These are phyloP conservation scores for Diarsia brunnea DNA, from an alignment of 2,888 invertebrate genomes.

Conservation along the genomic window DNA sequence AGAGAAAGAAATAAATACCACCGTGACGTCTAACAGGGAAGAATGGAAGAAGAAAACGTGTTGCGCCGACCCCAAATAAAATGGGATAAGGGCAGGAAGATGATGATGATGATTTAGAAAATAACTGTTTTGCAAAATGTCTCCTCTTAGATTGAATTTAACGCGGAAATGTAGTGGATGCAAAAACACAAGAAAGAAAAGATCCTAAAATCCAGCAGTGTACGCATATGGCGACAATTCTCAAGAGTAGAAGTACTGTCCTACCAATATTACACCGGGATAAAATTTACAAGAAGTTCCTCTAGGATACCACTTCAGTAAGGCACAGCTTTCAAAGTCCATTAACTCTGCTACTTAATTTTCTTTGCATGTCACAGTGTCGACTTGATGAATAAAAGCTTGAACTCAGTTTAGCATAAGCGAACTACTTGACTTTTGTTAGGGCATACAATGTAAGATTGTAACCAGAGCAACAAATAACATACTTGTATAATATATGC, in stretches of 20 bases:
- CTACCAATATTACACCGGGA: not conserved
- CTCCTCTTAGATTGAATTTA: not conserved
- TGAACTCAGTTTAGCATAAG: conserved; percentile 15
- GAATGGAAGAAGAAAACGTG: no score
- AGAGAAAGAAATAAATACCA: no score
- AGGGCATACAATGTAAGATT: not conserved
- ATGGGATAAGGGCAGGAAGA: no score
- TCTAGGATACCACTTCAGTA: not conserved
- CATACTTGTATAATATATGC: conserved; percentile 1
- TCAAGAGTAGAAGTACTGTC: not conserved
- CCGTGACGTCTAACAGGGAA: no score
- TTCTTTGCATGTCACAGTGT: conserved; percentile 3
- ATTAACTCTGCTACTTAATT: not conserved
- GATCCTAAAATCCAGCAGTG: not conserved
- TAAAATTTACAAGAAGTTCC: not conserved
- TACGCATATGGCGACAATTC: not conserved
- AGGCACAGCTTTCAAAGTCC: not conserved
- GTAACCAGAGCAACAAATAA: conserved; percentile 15
- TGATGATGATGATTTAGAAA: no score
- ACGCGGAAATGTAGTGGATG: not conserved
- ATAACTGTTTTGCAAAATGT: not conserved
- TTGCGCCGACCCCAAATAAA: no score
- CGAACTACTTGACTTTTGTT: conserved; percentile 18
- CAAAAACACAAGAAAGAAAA: not conserved
- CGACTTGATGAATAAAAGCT: conserved; percentile 10